phyloP scores from a whole-genome alignment of 1,140 invertebrate genomes.

The fruit fly (Drosophila melanogaster) region Release_6_plus_ISO1_MT NT_033777.3:18787501-18788000 shows the following conservation, averaged over 20 bases:
- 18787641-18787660: slow-evolving; percentile 72
- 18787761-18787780: slow-evolving; percentile 4
- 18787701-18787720: slow-evolving; percentile 78
- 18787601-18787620: slow-evolving; percentile 75
- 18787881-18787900: slow-evolving; percentile 57
- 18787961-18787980: slow-evolving; percentile 17
- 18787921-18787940: slow-evolving; percentile 2
- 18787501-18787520: not conserved
- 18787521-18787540: slow-evolving; percentile 23
- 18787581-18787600: slow-evolving; percentile 54
- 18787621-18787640: slow-evolving; percentile 77
- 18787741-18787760: slow-evolving; percentile 1
- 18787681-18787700: slow-evolving; percentile 31
- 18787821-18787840: slow-evolving; percentile 54
- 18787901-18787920: slow-evolving; percentile 1
- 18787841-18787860: slow-evolving; percentile 61
- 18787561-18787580: slow-evolving; percentile 24
- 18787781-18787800: slow-evolving; percentile 31
- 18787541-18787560: slow-evolving; percentile 61
- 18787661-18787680: slow-evolving; percentile 43
- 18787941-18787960: not conserved
- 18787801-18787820: slow-evolving; percentile 31
- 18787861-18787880: slow-evolving; percentile 53
- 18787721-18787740: slow-evolving; percentile 65
- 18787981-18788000: slow-evolving; percentile 10